phyloP scores from a whole-genome alignment of 2,113 vertebrate species.

The Semicossyphus pulcher region DNA sequence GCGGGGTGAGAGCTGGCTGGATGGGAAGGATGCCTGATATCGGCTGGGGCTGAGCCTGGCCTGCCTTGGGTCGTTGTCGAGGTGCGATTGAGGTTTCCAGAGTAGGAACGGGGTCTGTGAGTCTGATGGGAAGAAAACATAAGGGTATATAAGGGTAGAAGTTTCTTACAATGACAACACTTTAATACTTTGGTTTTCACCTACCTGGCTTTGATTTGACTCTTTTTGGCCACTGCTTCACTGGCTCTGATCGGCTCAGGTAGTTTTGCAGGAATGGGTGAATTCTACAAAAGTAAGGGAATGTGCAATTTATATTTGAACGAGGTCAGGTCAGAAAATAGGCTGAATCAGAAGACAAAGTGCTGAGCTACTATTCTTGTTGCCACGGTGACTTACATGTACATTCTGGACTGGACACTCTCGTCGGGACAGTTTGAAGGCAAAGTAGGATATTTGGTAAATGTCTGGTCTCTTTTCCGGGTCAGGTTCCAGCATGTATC shows the following conservation, averaged over 20 bases:
- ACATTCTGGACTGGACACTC: slow-evolving; percentile 93
- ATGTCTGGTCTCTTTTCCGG: slow-evolving; percentile 96
- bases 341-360: slow-evolving; percentile 23
- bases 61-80: slow-evolving; percentile 96
- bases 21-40: slow-evolving; percentile 95
- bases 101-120: slow-evolving; percentile 94
- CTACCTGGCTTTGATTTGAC: slow-evolving; percentile 96
- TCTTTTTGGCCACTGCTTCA: slow-evolving; percentile 97
- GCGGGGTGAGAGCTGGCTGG: slow-evolving; percentile 93
- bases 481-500: slow-evolving; percentile 98
- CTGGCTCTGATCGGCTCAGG: slow-evolving; percentile 96
- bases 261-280: slow-evolving; percentile 91
- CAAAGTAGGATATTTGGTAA: slow-evolving; percentile 96
- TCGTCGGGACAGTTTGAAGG: slow-evolving; percentile 91
- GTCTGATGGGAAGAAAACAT: slow-evolving; percentile 74
- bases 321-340: not conserved
- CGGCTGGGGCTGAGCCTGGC: slow-evolving; percentile 92
- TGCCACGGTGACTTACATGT: slow-evolving; percentile 85
- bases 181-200: slow-evolving; percentile 5
- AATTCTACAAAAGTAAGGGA: slow-evolving; percentile 84
- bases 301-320: slow-evolving; percentile 5
- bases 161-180: not conserved
- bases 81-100: slow-evolving; percentile 97
- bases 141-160: not conserved
- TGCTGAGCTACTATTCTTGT: no score